Base-by-base conservation (phyloP, 30 jellyfish, hydroid and myxozoan genomes). In the Aurelia coerulea region DNA sequence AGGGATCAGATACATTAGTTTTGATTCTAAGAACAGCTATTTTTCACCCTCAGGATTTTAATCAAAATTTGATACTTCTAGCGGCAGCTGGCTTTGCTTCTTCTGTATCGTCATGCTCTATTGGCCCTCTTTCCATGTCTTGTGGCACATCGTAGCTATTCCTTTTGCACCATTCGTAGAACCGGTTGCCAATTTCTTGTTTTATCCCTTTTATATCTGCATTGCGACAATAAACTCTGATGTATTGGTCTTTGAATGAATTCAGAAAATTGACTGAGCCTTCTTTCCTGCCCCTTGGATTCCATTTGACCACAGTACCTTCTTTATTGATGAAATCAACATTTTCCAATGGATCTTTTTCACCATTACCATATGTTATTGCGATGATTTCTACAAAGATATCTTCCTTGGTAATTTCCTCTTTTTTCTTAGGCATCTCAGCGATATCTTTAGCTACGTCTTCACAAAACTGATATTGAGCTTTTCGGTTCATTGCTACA, bases 211-310 rank as follows among this genome's bases (percentile, higher is more conserved):
- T 64, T 13, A 6, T 39, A 0, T 76, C 32, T 16, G 87, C 81
- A 29, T 68, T 83, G 35, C 91, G 84, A 14, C 76, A 12, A 63
- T 83, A 83, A 42, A 83, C 92, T n/a, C 92, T 41, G 11, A 83
- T 71, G 58, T 34, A 83, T 79, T 83, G 77, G 5, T 81, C 81
- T 53, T 81, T 74, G 83, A 41, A 42, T 10, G 78, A 52, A 4
- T 31, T 68, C 77, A 81, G 18, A 17, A 67, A 32, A 6, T 41
- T 46, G 56, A 46, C 56, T 14, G 56, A 19, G 29, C 39, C 19
- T 32, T 53, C 59, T 53, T 41, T 37, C 81, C 34, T 39, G 10
- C 33, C 51, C 29, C 64, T 65, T 80, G 31, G 79, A 18, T 17
- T 34, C 56, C 62, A 15, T 16, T 68, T 41, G 17, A 83, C 86